Base-by-base conservation (phyloP, 2,888 invertebrate species). In the Drosophila aldrichi region DNA sequence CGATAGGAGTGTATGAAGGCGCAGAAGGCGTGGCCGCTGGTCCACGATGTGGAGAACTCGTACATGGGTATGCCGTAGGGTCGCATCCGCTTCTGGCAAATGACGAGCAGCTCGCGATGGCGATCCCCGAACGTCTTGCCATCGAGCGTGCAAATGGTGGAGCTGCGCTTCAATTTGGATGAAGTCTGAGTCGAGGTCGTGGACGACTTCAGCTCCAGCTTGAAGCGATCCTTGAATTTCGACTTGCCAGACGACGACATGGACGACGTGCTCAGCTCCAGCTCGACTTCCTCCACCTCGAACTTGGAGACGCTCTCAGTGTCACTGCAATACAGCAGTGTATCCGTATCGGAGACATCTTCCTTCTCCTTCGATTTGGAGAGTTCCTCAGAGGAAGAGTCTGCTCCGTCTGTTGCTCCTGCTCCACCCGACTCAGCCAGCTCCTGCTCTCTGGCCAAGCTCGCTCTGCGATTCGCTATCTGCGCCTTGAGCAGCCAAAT, bases 11-110 rank as follows among this genome's bases (percentile, higher is more conserved):
- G 77, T 2, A 83, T 68, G 9, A 83, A 18, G 16, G 88, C 83
- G 16, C 86, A 85, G 4, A 85, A 65, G n/a, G 88, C 88, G 9
- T 66, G 74, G 0, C 83, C 83, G 20, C 58, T 70, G 2, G 18
- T 18, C 88, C 88, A 83, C 7, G 83, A 82, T 0, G 0, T 3
- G 0, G 66, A 67, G 54, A 83, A 83, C 46, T 83, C 88, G 12
- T 82, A 80, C 70, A 83, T 70, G 3, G 87, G 87, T 22, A 83
- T 49, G 12, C 77, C 75, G 20, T 86, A 83, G 1, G 67, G 60
- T 0, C 38, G 41, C 20, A 72, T 70, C 40, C 48, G 68, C 2
- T 12, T 7, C 41, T 75, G 63, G 32, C 83, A 82, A n/a, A 61
- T 22, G 1, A 10, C 2, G 0, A 83, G 51, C 49, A 86, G 22